Evolutionary conservation across 2,113 vertebrate genomes (phyloP).

Genomic region (Hippocampus abdominalis): DNA sequence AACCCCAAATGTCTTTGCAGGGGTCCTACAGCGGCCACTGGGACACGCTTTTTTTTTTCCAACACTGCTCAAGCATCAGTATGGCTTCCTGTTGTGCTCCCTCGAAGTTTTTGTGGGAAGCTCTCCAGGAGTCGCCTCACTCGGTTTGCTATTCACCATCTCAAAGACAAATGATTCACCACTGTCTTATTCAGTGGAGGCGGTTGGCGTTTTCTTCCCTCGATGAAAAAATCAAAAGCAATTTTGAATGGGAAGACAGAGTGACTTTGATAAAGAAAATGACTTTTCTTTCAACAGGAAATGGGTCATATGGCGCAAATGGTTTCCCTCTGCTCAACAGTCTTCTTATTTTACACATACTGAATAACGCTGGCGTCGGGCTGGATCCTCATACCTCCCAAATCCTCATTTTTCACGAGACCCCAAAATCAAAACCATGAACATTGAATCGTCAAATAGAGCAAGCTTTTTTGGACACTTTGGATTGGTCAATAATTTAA

Average conservation of each 20-base stretch:
- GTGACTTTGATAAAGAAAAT: slow-evolving; percentile 13
- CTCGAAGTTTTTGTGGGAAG: slow-evolving; percentile 43
- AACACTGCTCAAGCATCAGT: slow-evolving; percentile 24
- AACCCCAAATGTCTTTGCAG: slow-evolving; percentile 18
- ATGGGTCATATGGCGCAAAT: slow-evolving; percentile 8
- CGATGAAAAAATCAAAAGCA: slow-evolving; percentile 42
- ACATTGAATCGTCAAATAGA: too few relatives aligned
- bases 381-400: too few relatives aligned
- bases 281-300: slow-evolving; percentile 28
- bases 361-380: not conserved
- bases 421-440: too few relatives aligned
- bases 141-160: slow-evolving; percentile 45
- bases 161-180: slow-evolving; percentile 58
- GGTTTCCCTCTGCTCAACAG: not conserved
- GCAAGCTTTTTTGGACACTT: too few relatives aligned
- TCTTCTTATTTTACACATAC: not conserved
- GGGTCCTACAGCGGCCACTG: slow-evolving; percentile 15
- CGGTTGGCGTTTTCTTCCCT: slow-evolving; percentile 14
- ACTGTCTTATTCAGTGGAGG: slow-evolving; percentile 21
- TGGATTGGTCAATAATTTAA: too few relatives aligned
- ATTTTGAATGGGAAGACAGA: slow-evolving; percentile 26
- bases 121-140: slow-evolving; percentile 49
- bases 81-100: slow-evolving; percentile 36
- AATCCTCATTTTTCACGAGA: too few relatives aligned
- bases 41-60: slow-evolving; percentile 30